Percentiles rank a stretch among this genome's conserved stretches.
Conservation (phyloP, 1,140 invertebrate genomes). For the Physella acuta region DNA sequence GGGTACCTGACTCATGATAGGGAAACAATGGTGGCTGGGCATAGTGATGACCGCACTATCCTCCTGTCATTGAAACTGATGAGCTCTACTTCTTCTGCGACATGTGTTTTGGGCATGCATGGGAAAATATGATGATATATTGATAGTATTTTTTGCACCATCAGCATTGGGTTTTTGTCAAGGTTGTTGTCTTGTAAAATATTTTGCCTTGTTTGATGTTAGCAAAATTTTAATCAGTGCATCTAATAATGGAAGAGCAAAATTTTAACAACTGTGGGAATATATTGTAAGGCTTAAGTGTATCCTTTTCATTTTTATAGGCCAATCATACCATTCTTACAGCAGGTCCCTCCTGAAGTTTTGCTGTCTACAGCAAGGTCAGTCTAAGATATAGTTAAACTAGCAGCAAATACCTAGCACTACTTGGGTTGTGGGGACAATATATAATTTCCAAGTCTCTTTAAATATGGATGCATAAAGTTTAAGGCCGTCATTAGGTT, state of each 20-base stretch:
- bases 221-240: not conserved
- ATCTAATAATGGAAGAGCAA: not conserved
- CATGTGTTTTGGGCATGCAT: too few species aligned
- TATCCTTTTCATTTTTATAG: constrained; percentile 36
- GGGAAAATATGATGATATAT: too few species aligned
- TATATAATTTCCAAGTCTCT: not conserved
- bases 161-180: too few species aligned
- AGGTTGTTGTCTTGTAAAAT: too few species aligned
- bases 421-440: too few species aligned
- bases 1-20: too few species aligned
- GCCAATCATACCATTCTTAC: constrained; percentile 59
- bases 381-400: not conserved
- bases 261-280: not conserved
- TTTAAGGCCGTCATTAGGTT: not conserved
- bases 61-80: too few species aligned
- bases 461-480: not conserved
- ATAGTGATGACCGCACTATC: too few species aligned
- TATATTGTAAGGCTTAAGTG: not conserved
- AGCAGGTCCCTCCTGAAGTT: constrained; percentile 59
- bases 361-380: constrained; percentile 54
- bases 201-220: too few species aligned
- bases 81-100: too few species aligned
- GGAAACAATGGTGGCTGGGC: too few species aligned
- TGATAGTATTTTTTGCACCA: too few species aligned
- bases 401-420: not conserved